These are phyloP conservation scores for Orthosia incerta DNA, from an alignment of 2,888 invertebrate genomes.

Conservation along the genomic window DNA sequence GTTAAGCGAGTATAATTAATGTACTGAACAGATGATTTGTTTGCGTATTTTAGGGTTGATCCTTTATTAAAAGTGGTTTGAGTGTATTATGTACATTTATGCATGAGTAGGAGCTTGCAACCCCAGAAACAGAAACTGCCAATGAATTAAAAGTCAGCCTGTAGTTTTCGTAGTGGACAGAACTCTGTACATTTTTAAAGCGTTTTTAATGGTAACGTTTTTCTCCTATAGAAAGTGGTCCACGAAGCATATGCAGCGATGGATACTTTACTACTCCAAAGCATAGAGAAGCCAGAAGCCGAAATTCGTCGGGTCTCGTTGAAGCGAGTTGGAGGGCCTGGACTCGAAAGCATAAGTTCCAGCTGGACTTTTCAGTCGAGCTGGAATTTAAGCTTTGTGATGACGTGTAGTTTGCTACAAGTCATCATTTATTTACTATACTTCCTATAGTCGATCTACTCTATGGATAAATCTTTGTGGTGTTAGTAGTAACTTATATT, in stretches of 20 bases:
- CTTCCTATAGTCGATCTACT: slow-evolving; percentile 30
- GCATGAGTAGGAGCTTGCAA: not conserved
- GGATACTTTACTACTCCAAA: slow-evolving; percentile 83
- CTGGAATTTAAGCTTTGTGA: no score
- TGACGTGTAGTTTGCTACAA: no score
- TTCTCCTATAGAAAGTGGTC: slow-evolving; percentile 79
- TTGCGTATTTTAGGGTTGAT: not conserved
- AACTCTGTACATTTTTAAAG: not conserved
- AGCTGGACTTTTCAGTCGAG: no score
- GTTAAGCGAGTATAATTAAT: no score
- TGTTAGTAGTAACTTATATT: slow-evolving; percentile 49
- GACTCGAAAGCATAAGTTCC: no score
- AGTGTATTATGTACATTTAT: not conserved
- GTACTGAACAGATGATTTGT: no score
- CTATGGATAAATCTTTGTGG: slow-evolving; percentile 34
- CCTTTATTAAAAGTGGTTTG: not conserved
- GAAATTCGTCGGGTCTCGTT: slow-evolving; percentile 59
- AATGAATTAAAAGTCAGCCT: not conserved
- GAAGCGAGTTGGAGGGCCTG: slow-evolving; percentile 37
- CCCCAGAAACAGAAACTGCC: not conserved
- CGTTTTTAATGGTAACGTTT: not conserved
- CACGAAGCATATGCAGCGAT: slow-evolving; percentile 86
- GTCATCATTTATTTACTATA: slow-evolving; percentile 16
- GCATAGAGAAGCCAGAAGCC: slow-evolving; percentile 63
- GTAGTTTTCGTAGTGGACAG: not conserved